Base-by-base conservation (phyloP, 2,797 vertebrate species). In the Sebastes oblongus region DNA sequence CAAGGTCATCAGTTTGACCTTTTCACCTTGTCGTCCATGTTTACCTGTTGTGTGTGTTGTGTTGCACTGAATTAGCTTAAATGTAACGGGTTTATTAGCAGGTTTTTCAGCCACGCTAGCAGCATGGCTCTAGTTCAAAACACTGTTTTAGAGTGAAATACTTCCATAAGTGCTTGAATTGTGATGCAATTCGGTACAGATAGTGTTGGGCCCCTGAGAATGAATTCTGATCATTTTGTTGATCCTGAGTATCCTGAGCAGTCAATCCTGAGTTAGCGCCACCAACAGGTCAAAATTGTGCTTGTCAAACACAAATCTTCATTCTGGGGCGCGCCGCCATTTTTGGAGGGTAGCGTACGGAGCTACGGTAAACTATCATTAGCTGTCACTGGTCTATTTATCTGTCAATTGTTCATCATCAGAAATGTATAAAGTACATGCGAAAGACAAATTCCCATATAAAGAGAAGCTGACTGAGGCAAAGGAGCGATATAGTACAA, bases 51-150 rank as follows among this genome's bases (percentile, higher is more conserved):
- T 71, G 22, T 81, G 16, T 62, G 32, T 66, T 80, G 77, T 80
- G 42, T 81, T 86, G 67, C 79, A 80, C 81, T 91, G 80, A 82
- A 75, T 60, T 71, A 59, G 8, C 18, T 68, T 34, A 61, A 24
- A 76, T 25, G 68, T 76, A 62, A 56, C 66, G 6, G 27, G 50
- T 68, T 76, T 65, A 36, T 64, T 50, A 22, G 20, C 36, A 30
- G 60, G 56, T 59, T 79, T 29, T n/a, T 77, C 46, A 77, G 76
- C 76, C 69, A 81, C 39, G 20, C 39, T 55, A 54, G 67, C 75
- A 61, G 25, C 66, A 67, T 7, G 10, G 24, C 50, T 52, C 11
- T 24, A n/a, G 20, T 72, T 73, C 5, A 34, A n/a, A 24, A 42
- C 36, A 16, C 61, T 59, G 50, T 42, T 68, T 67, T 64, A 20